A percentile compares a stretch with the other conserved stretches of the same genome.
Evolutionary conservation across 2,888 invertebrate species (phyloP).

Genomic region (Lasioglossum villosulum): DNA sequence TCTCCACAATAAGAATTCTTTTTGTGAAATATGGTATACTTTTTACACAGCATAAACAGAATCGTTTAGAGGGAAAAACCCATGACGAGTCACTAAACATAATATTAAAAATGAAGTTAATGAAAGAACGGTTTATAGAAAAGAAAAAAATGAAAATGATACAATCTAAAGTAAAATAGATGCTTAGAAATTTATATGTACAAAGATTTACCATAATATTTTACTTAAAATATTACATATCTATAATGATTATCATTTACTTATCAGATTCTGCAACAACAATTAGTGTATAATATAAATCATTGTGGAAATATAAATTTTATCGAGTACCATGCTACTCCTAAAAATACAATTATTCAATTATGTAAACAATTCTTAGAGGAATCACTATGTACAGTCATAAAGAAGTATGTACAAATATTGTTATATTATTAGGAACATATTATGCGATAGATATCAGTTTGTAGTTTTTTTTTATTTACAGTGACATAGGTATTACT

Average conservation of each 20-base stretch:
- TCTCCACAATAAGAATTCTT: not conserved
- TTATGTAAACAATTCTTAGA: conserved; percentile 62
- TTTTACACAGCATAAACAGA: conserved; percentile 15
- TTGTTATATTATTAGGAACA: not conserved
- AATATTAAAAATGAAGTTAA: conserved; percentile 33
- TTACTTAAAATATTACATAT: not conserved
- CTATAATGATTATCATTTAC: not conserved
- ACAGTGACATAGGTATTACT: conserved; percentile 53
- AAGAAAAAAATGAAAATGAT: conserved; percentile 27
- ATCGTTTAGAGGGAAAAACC: not conserved
- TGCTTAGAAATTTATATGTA: not conserved
- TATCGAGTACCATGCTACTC: conserved; percentile 52
- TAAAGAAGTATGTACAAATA: conserved; percentile 46
- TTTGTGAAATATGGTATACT: conserved; percentile 2
- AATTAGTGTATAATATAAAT: conserved; percentile 51
- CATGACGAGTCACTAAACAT: conserved; percentile 4
- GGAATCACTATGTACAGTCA: conserved; percentile 60
- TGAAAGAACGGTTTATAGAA: conserved; percentile 30
- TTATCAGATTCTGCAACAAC: conserved; percentile 55
- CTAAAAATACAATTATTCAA: conserved; percentile 42
- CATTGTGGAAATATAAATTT: conserved; percentile 65
- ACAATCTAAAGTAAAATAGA: conserved; percentile 41
- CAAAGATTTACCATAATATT: not conserved
- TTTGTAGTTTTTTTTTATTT: not conserved
- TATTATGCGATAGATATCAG: not conserved